A percentile compares a stretch with the other conserved stretches of the same genome.
Evolutionary conservation across 2,113 vertebrate species (phyloP).

Genomic region (Eudorcas thomsonii): DNA sequence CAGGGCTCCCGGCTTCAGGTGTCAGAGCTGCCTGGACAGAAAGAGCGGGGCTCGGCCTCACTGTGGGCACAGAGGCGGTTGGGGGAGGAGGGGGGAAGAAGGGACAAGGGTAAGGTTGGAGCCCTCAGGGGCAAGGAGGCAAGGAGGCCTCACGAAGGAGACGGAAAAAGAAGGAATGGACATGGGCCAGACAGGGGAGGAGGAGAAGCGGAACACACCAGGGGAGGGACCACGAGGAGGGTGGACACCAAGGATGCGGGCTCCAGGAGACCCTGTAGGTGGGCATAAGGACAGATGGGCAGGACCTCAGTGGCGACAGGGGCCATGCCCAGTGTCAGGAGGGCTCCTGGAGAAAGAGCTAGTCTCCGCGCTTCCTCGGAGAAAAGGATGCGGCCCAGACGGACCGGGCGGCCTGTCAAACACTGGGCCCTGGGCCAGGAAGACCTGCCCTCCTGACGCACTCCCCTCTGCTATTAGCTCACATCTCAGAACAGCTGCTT

Average conservation of each 20-base stretch:
- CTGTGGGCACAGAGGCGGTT: fast-evolving
- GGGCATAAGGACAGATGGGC: fast-evolving
- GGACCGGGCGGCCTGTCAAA: fast-evolving
- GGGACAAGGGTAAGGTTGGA: not conserved
- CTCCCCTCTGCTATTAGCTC: fast-evolving
- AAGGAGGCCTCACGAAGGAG: fast-evolving
- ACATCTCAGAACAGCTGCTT: fast-evolving
- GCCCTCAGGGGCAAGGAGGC: too few species aligned
- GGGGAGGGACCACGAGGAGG: fast-evolving
- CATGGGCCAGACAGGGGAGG: not conserved
- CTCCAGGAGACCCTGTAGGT: not conserved
- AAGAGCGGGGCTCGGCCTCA: not conserved
- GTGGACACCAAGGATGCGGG: fast-evolving
- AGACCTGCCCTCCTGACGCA: fast-evolving
- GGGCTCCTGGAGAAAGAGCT: not conserved
- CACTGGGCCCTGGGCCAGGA: not conserved
- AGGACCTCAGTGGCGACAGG: fast-evolving
- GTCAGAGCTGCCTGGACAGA: not conserved
- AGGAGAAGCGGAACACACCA: fast-evolving
- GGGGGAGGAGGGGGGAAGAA: fast-evolving
- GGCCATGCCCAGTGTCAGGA: fast-evolving
- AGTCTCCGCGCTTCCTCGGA: fast-evolving
- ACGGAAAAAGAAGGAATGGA: fast-evolving
- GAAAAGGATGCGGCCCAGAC: not conserved
- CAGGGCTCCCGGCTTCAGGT: not conserved